A percentile compares a stretch with the other conserved stretches of the same genome.
Evolutionary conservation across 1,140 invertebrate genomes (phyloP).

Genomic region (Orchestia grillus): DNA sequence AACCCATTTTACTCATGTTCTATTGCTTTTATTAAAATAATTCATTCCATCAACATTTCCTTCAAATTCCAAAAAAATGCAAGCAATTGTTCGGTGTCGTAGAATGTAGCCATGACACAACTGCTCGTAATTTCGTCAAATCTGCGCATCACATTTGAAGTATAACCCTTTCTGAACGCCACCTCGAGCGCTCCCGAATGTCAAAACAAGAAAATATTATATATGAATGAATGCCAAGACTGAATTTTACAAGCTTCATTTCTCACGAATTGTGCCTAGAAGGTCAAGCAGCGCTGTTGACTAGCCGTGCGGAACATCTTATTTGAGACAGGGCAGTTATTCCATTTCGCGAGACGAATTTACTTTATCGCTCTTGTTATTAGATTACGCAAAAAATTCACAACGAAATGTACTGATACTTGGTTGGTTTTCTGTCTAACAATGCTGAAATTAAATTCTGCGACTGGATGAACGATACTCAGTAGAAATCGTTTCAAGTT

Average conservation of each 20-base stretch:
- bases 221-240: background rate
- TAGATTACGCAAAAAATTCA: background rate
- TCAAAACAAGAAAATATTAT: background rate
- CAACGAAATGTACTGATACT: background rate
- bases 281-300: background rate
- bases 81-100: background rate
- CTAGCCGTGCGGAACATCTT: background rate
- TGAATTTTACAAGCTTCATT: background rate
- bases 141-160: background rate
- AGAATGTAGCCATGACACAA: too few species aligned
- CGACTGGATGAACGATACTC: background rate
- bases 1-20: background rate
- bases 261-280: background rate
- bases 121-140: background rate
- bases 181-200: background rate
- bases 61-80: background rate
- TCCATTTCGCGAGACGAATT: background rate
- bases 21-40: background rate
- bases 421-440: background rate
- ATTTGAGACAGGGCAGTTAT: background rate
- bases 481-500: background rate
- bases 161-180: background rate
- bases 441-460: background rate
- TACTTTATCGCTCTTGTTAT: background rate
- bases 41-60: background rate